These are phyloP conservation scores for roundworm (Caenorhabditis elegans) DNA, from an alignment of 1,140 invertebrate genomes.

Conservation along the genomic window DNA sequence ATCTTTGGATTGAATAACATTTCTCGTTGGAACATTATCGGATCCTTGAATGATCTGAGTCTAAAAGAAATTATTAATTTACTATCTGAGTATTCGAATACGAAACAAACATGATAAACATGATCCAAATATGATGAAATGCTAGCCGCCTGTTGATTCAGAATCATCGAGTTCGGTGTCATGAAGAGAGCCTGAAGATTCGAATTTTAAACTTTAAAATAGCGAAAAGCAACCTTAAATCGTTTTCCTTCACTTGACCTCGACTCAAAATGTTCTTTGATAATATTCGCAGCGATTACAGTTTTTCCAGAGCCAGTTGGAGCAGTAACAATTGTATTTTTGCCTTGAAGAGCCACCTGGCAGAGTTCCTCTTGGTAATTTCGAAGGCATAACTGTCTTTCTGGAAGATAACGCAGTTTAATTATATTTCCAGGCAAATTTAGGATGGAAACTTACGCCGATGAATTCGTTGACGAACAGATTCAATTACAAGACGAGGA, in stretches of 20 bases:
- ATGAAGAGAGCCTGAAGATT: slow-evolving; percentile 40
- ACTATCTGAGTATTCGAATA: too few relatives aligned
- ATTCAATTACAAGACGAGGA: not conserved
- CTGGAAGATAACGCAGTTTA: not conserved
- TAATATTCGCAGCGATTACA: slow-evolving; percentile 44
- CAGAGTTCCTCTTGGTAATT: slow-evolving; percentile 45
- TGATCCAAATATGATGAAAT: slow-evolving; percentile 50
- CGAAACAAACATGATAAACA: not conserved
- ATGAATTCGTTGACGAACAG: not conserved
- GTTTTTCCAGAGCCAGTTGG: slow-evolving; percentile 54
- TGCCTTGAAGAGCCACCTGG: slow-evolving; percentile 3
- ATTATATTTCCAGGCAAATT: too few relatives aligned
- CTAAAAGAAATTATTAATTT: not conserved
- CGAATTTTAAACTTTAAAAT: not conserved
- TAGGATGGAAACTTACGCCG: not conserved
- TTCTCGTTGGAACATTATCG: slow-evolving; percentile 30
- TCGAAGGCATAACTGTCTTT: slow-evolving; percentile 28
- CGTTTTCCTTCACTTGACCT: not conserved
- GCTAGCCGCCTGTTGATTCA: slow-evolving; percentile 62
- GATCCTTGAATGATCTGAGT: slow-evolving; percentile 1
- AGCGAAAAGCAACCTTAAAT: slow-evolving; percentile 55
- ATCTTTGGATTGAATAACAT: slow-evolving; percentile 47
- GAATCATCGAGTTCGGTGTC: slow-evolving; percentile 64
- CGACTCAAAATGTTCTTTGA: slow-evolving; percentile 39
- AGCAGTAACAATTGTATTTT: slow-evolving; percentile 48